Evolutionary conservation across 1,140 invertebrate species (phyloP), one percentile per base, ranked within the genome.

Genomic region (Sinella curviseta): DNA sequence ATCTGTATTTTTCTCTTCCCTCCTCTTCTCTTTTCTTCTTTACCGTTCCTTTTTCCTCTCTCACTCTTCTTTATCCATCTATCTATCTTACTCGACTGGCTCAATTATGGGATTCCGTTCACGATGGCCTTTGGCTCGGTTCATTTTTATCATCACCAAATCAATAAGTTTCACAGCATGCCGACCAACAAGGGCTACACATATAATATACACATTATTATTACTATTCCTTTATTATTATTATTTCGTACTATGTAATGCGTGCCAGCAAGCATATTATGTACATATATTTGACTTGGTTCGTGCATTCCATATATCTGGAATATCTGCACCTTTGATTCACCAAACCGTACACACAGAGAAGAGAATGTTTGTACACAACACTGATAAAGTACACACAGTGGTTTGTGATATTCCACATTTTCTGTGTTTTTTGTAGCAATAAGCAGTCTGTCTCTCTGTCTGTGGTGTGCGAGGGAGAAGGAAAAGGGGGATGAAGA

Each of bases 161-260:
- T 81, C 80, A 81, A 81, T 78, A 81, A 60, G 77, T 75, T 65
- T 74, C 77, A 78, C 76, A 81, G 79, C 79, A 76, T 80, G 79
- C 75, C 76, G 77, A 70, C 26, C 65, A 70, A 33, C 26, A 70
- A 33, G 30, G n/a, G n/a, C n/a, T n/a, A n/a, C n/a, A n/a, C n/a
- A n/a, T n/a, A n/a, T n/a, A n/a, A n/a, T n/a, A n/a, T n/a, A 70
- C 3, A 30, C 30, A 33, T 14, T 24, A 65, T n/a, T 4, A 65
- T 16, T 8, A 65, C 4, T 12, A 65, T 65, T 16, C 57, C 39
- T 8, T n/a, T 20, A 48, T 48, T 48, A 48, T 48, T 48, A 48
- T 48, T 12, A 48, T 12, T 8, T 20, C 8, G 4, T 67, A 26
- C 60, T 4, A 8, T 24, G n/a, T 26, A 67, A 67, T 67, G 30